Conservation (phyloP, 2,888 invertebrate species). For the Argyra leucocephala region DNA sequence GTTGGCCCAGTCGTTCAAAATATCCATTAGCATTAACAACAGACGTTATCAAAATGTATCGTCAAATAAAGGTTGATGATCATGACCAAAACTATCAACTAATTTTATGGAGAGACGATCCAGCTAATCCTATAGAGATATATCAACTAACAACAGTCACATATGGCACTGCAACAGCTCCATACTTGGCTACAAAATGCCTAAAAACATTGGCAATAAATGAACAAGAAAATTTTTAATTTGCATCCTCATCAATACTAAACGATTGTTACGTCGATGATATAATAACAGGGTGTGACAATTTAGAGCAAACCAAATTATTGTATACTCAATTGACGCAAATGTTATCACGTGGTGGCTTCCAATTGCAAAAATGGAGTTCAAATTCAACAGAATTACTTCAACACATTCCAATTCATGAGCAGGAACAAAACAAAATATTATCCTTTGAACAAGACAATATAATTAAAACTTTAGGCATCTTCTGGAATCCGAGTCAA, state of each 20-base stretch:
- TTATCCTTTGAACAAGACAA: background rate
- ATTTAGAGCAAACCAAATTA: constrained; percentile 8
- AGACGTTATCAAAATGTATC: constrained; percentile 18
- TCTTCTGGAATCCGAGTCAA: constrained; percentile 18
- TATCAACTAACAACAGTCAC: constrained; percentile 13
- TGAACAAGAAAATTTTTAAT: constrained; percentile 18
- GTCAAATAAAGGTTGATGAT: constrained; percentile 11
- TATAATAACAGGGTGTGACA: constrained; percentile 15
- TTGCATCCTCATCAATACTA: constrained; percentile 13
- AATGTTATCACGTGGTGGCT: constrained; percentile 17
- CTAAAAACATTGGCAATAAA: constrained; percentile 19
- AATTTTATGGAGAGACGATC: constrained; percentile 16
- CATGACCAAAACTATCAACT: constrained; percentile 14
- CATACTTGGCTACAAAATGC: constrained; percentile 8
- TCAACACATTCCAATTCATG: background rate
- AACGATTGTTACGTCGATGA: constrained; percentile 24
- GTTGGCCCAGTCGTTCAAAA: constrained; percentile 16
- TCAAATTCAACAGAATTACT: constrained; percentile 10
- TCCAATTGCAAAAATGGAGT: constrained; percentile 17
- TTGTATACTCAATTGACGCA: constrained; percentile 14
- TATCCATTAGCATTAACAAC: constrained; percentile 10
- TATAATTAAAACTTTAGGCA: constrained; percentile 16
- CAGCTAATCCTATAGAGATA: background rate
- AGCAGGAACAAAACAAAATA: background rate
- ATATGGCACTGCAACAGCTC: constrained; percentile 13